Evolutionary conservation across 2,797 vertebrate species (phyloP), one percentile per base, ranked within the genome.

Genomic region (Enteromius paludinosus): DNA sequence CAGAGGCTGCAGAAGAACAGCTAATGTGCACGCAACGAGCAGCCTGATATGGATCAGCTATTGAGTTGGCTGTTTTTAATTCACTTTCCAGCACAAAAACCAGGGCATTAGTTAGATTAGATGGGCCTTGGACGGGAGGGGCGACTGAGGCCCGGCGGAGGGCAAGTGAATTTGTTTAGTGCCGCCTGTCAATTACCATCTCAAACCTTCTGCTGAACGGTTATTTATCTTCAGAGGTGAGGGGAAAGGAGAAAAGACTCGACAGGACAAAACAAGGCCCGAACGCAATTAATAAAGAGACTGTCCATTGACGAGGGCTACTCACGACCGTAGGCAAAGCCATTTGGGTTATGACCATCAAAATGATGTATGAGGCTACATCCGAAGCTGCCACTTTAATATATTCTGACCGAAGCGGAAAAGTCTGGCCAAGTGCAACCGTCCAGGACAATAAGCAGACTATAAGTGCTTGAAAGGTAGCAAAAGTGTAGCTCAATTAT

Each of bases 71-170:
- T 92, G 91, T 91, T 92, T 94, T 97, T 97, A 98, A 95, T 95
- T 97, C 96, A 97, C 95, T 97, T 98, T 98, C 96, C 91, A 91
- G 92, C 93, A 93, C 96, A 95, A 96, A 94, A 96, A 96, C 89
- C 87, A 93, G 94, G 96, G 94, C 96, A 97, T 98, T 97, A 98
- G 95, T 95, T 94, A 96, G 94, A 97, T 98, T 96, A 96, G 94
- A 86, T 79, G 83, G 71, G 69, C 49, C 33, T 52, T 33, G 52
- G 89, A 79, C 78, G 86, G 87, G 85, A 86, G 87, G 84, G 89
- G 14, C 9, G 49, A 87, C 84, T 89, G 73, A 20, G 90, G 85
- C 84, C 71, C 91, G 90, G 92, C 91, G 95, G 92, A 88, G 88
- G 88, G 88, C 90, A 45, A 87, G 91, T 94, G 93, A 89, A 94